Evolutionary conservation across 2,113 vertebrate species (phyloP).

Genomic region (human (Homo sapiens)): GRCh38 chr2:219488501-219489000

Average conservation of each 20-base stretch:
- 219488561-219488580: slow-evolving; percentile 94
- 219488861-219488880: slow-evolving; percentile 95
- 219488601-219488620: slow-evolving; percentile 95
- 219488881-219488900: slow-evolving; percentile 90
- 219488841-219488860: slow-evolving; percentile 95
- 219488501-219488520: slow-evolving; percentile 90
- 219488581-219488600: slow-evolving; percentile 93
- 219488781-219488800: slow-evolving; percentile 93
- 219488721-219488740: not conserved
- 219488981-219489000: not conserved
- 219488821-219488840: slow-evolving; percentile 94
- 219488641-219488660: slow-evolving; percentile 95
- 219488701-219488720: not conserved
- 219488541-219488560: slow-evolving; percentile 95
- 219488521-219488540: slow-evolving; percentile 90
- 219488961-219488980: not conserved
- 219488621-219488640: slow-evolving; percentile 90
- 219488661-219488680: slow-evolving; percentile 88
- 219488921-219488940: too few species aligned
- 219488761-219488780: slow-evolving; percentile 81
- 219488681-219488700: not conserved
- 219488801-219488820: slow-evolving; percentile 97
- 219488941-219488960: not conserved
- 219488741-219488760: not conserved
- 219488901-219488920: slow-evolving; percentile 76